These are phyloP conservation scores for Odontothrips loti DNA, from an alignment of 2,888 invertebrate species.

Conservation along the genomic window DNA sequence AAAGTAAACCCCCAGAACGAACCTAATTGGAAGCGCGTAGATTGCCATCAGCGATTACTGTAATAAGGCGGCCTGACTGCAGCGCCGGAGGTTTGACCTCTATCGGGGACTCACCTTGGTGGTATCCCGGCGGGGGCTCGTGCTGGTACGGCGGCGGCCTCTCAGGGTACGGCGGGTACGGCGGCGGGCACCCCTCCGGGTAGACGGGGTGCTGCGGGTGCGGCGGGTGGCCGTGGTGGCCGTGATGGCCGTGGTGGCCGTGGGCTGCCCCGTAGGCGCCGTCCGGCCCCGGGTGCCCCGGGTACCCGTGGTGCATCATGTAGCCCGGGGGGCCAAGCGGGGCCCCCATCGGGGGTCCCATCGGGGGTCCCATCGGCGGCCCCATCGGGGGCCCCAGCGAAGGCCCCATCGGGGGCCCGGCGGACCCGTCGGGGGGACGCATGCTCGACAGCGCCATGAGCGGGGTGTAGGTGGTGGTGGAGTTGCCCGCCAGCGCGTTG, in stretches of 20 bases:
- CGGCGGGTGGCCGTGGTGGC: background rate
- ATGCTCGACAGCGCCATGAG: slow-evolving; percentile 78
- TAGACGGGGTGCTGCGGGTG: background rate
- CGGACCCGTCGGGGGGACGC: slow-evolving; percentile 63
- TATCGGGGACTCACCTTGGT: background rate
- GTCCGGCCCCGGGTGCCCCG: background rate
- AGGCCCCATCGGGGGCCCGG: slow-evolving; percentile 48
- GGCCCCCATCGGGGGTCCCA: background rate
- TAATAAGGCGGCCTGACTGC: background rate
- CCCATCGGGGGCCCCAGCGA: slow-evolving; percentile 53
- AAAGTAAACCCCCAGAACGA: no score
- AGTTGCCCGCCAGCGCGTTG: background rate
- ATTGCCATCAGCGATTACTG: background rate
- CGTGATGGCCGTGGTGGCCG: background rate
- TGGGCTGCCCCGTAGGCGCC: background rate
- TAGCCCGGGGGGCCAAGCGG: background rate
- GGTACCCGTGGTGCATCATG: background rate
- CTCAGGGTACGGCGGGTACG: slow-evolving; percentile 1
- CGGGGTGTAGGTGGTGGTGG: slow-evolving; percentile 63
- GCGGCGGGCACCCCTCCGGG: slow-evolving; percentile 7
- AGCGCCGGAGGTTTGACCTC: background rate
- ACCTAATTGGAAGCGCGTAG: no score
- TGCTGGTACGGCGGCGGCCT: slow-evolving; percentile 11
- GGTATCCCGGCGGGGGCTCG: background rate
- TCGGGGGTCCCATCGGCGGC: slow-evolving; percentile 48